Conservation (phyloP, 2,888 invertebrate genomes). For the Melinaea marsaeus region DNA sequence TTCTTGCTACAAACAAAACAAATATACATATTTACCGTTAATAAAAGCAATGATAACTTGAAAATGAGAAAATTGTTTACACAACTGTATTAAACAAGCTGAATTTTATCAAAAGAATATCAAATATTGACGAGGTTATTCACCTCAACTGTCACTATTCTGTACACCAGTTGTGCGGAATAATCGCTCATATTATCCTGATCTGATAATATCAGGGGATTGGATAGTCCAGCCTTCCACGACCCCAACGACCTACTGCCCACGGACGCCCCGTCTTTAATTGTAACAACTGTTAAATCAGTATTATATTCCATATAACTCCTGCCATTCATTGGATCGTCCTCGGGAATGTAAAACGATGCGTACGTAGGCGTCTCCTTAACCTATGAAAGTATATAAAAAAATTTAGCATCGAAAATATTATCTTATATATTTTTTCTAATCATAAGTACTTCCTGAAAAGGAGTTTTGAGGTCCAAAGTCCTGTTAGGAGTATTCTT, state of each 20-base stretch:
- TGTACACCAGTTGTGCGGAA: conserved; percentile 89
- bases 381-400: conserved; percentile 51
- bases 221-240: conserved; percentile 87
- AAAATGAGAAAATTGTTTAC: conserved; percentile 45
- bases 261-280: conserved; percentile 84
- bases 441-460: conserved; percentile 43
- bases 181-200: conserved; percentile 84
- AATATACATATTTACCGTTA: conserved; percentile 7
- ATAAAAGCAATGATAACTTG: conserved; percentile 12
- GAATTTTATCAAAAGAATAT: conserved; percentile 27
- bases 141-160: conserved; percentile 87
- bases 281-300: conserved; percentile 82
- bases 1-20: conserved; percentile 80
- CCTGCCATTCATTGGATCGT: conserved; percentile 81
- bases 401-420: not conserved
- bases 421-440: no score
- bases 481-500: conserved; percentile 85
- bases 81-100: conserved; percentile 57
- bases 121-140: conserved; percentile 16
- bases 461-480: conserved; percentile 83
- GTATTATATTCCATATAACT: conserved; percentile 87
- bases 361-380: conserved; percentile 84
- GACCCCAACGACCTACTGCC: conserved; percentile 84
- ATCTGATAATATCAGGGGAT: conserved; percentile 80
- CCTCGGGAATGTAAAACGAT: conserved; percentile 79